These are phyloP conservation scores for Aphidius colemani DNA, from an alignment of 2,888 invertebrate genomes.

Conservation along the genomic window DNA sequence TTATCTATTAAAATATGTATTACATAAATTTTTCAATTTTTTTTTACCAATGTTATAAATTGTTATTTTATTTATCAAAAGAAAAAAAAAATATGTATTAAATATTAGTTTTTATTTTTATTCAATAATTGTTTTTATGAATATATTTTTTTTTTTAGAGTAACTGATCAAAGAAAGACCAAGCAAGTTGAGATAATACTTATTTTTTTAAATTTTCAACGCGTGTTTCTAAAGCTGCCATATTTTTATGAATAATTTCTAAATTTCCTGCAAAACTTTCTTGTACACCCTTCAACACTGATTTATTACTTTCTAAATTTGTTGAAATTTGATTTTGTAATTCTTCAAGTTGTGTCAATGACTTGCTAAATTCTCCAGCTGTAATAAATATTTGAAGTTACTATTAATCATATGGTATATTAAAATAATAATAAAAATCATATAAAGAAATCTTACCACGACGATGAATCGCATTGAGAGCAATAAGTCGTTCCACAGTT, in stretches of 20 bases:
- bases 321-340: slow-evolving; percentile 74
- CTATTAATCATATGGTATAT: neutral
- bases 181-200: too few relatives aligned
- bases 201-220: slow-evolving; percentile 68
- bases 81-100: too few relatives aligned
- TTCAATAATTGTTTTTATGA: too few relatives aligned
- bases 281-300: slow-evolving; percentile 77
- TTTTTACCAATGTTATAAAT: neutral
- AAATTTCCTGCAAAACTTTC: slow-evolving; percentile 81
- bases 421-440: too few relatives aligned
- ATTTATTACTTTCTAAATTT: slow-evolving; percentile 78
- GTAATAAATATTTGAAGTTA: slow-evolving; percentile 38
- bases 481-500: slow-evolving; percentile 82
- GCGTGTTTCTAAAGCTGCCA: slow-evolving; percentile 75
- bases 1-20: neutral
- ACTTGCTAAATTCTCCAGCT: slow-evolving; percentile 88
- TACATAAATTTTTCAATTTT: neutral
- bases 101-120: too few relatives aligned
- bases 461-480: slow-evolving; percentile 84
- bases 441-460: slow-evolving; percentile 69
- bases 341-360: slow-evolving; percentile 79
- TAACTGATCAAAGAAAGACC: too few relatives aligned
- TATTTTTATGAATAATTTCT: slow-evolving; percentile 76
- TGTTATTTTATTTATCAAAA: neutral
- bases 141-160: too few relatives aligned